These are phyloP conservation scores for Venustaconcha ellipsiformis DNA, from an alignment of 1,140 invertebrate species.

Conservation along the genomic window DNA sequence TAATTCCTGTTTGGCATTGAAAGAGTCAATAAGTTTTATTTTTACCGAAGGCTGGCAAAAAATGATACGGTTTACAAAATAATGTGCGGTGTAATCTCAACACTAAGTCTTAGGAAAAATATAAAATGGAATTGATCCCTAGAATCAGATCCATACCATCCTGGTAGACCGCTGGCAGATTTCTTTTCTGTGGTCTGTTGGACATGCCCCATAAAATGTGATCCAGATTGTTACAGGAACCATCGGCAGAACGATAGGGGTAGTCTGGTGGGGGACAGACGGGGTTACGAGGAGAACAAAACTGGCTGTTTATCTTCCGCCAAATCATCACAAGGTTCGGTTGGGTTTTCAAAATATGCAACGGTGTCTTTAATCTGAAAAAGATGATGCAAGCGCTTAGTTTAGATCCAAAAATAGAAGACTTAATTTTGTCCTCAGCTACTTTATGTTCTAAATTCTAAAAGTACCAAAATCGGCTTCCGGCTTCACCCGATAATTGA, in stretches of 20 bases:
- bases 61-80: too few relatives aligned
- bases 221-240: conserved; percentile 90
- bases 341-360: conserved; percentile 11
- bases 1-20: too few relatives aligned
- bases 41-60: too few relatives aligned
- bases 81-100: too few relatives aligned
- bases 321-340: conserved; percentile 11
- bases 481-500: too few relatives aligned
- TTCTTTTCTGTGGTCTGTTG: conserved; percentile 81
- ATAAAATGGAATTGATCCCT: too few relatives aligned
- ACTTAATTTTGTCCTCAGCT: too few relatives aligned
- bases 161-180: conserved; percentile 69
- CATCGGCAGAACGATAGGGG: conserved; percentile 78
- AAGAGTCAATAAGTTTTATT: too few relatives aligned
- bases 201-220: conserved; percentile 80
- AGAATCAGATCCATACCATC: conserved; percentile 14
- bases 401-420: too few relatives aligned
- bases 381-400: neutral
- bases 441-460: too few relatives aligned
- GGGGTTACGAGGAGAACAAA: conserved; percentile 21
- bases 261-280: conserved; percentile 14
- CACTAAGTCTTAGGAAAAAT: too few relatives aligned
- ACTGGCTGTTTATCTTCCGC: conserved; percentile 19
- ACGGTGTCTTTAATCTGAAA: neutral
- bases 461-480: too few relatives aligned